Base-by-base conservation (phyloP, 2,797 vertebrate genomes). In the Rhinophrynus dorsalis region DNA sequence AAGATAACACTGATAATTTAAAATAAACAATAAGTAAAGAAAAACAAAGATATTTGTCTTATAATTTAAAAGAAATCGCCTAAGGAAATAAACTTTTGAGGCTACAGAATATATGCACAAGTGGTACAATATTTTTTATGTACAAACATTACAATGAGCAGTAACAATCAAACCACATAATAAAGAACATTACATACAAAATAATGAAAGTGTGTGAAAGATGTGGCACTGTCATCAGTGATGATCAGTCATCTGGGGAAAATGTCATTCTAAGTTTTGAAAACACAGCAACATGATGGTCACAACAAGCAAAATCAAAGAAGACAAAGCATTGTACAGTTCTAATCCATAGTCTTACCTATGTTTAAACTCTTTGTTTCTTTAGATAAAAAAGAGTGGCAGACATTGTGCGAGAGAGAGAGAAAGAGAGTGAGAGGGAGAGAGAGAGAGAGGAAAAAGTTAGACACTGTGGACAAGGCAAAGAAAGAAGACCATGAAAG, bases 311-410 rank as follows among this genome's bases (percentile, higher is more conserved):
- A 84, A 30, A 87, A 89, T 9, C 77, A 75, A 83, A 80, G 81
- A 83, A 86, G 89, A 85, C 80, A 82, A 83, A 84, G 76, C 76
- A 81, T 83, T 59, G 45, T 35, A 15, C n/a, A 3, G 13, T 65
- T 40, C 26, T 45, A 40, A 50, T 27, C 8, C 33, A 38, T 50
- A 33, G 66, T 84, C 94, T 95, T 89, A 99, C 96, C 97, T 98
- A 94, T 99, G 96, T 91, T 97, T 93, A 92, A 98, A 98, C 88
- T 99, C 97, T 92, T 99, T 99, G 92, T 98, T 99, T 92, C 97
- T 99, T 92, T 87, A 83, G 84, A 79, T 85, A 89, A 89, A 85
- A 86, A 84, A 86, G 82, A 81, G 58, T 18, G 20, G 44, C 32
- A 59, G 42, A 68, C n/a, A n/a, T n/a, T n/a, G n/a, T n/a, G n/a